Conservation (phyloP, 2,888 invertebrate species). For the Diarsia rubi region DNA sequence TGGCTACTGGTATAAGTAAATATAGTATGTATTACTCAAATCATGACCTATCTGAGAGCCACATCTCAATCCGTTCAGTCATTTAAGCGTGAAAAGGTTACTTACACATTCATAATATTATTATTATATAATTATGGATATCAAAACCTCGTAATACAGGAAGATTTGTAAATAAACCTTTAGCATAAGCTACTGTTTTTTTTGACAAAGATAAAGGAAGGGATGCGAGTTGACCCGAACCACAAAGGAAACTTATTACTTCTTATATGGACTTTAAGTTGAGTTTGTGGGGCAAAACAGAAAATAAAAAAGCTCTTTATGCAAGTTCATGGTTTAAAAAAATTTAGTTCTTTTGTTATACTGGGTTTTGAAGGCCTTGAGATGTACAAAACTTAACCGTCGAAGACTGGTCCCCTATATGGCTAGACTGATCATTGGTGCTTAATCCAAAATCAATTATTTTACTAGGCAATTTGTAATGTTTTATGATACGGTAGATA, state of each 20-base stretch:
- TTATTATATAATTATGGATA: neutral
- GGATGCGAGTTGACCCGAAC: conserved; percentile 4
- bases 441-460: conserved; percentile 1
- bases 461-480: neutral
- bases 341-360: neutral
- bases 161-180: neutral
- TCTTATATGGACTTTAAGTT: neutral
- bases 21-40: neutral
- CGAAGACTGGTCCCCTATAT: conserved; percentile 9
- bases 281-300: neutral
- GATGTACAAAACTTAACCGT: neutral
- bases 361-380: neutral
- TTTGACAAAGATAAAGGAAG: neutral
- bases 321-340: neutral
- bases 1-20: neutral
- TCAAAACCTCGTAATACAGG: neutral
- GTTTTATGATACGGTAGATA: neutral
- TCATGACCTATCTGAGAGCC: neutral
- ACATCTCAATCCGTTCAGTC: neutral
- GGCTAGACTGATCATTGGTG: conserved; percentile 14
- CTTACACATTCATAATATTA: neutral
- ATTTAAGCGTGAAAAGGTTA: neutral
- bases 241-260: conserved; percentile 1
- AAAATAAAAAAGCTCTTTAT: neutral
- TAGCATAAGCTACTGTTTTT: neutral